Evolutionary conservation across 2,113 vertebrate species (phyloP).

Genomic region (Stigmatopora argus): DNA sequence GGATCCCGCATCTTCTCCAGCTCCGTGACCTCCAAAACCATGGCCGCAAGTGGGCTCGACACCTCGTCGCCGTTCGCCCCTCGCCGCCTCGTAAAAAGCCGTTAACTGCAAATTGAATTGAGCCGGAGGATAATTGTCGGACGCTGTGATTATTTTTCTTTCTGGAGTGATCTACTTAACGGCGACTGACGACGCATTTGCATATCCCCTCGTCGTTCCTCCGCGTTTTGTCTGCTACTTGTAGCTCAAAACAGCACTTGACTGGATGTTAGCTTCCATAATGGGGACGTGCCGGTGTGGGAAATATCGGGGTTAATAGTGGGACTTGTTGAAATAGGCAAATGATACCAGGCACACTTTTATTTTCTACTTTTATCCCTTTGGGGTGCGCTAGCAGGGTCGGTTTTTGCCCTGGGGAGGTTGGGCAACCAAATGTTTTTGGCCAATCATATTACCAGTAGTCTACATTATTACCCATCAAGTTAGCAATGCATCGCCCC

Average conservation of each 20-base stretch:
- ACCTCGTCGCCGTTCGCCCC: too few relatives aligned
- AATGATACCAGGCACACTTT: background rate
- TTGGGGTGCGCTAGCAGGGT: too few relatives aligned
- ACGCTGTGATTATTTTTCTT: background rate
- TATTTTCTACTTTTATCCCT: background rate
- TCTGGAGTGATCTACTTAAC: slow-evolving; percentile 1
- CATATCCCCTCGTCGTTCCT: background rate
- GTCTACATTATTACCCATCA: too few relatives aligned
- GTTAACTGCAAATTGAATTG: slow-evolving; percentile 1
- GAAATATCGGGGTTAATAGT: background rate
- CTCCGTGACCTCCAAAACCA: slow-evolving; percentile 55
- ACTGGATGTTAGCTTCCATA: background rate
- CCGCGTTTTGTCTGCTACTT: background rate
- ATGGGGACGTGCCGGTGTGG: background rate
- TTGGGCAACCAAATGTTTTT: too few relatives aligned
- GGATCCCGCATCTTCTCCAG: slow-evolving; percentile 43
- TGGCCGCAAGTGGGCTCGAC: background rate
- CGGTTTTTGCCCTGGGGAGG: too few relatives aligned
- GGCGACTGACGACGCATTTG: background rate
- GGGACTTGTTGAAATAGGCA: background rate
- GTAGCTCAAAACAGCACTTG: background rate
- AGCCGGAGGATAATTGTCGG: background rate
- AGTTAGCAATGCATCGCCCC: too few relatives aligned
- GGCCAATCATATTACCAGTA: too few relatives aligned
- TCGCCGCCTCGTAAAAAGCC: background rate